Conservation (phyloP, 2,113 vertebrate genomes). For the Acrocephalus kingi region DNA sequence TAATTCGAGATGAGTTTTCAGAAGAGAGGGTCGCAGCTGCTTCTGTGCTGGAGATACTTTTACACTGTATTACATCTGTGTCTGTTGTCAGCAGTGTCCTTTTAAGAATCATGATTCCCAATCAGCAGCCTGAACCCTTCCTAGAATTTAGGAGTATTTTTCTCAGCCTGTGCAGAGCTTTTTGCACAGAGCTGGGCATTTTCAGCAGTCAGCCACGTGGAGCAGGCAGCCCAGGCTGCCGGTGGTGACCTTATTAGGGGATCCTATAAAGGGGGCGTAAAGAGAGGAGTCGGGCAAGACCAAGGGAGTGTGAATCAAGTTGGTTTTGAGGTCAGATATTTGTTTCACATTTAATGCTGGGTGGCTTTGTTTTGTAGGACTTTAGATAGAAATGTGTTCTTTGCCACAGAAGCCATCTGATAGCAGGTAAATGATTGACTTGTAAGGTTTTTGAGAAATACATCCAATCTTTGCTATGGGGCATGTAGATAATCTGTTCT, state of each 20-base stretch:
- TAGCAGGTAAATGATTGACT: not conserved
- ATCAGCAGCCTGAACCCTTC: not conserved
- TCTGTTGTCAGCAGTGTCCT: not conserved
- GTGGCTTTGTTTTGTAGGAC: not conserved
- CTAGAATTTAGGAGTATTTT: not conserved
- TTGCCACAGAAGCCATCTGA: not conserved
- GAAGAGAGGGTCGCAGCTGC: fast-evolving
- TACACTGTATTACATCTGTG: not conserved
- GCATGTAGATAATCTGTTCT: not conserved
- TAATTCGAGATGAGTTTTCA: not conserved
- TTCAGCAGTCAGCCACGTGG: not conserved
- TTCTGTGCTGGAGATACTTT: not conserved
- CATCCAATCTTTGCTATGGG: not conserved
- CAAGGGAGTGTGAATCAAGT: too few species aligned
- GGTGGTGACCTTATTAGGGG: not conserved
- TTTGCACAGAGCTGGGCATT: not conserved
- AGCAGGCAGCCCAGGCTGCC: not conserved
- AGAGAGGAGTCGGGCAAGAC: too few species aligned
- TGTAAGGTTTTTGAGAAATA: not conserved
- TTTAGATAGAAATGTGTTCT: not conserved
- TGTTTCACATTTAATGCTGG: not conserved
- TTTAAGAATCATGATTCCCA: not conserved
- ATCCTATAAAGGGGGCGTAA: not conserved
- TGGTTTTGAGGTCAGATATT: not conserved
- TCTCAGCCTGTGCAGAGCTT: not conserved